These are phyloP conservation scores for Pangasianodon hypophthalmus DNA, from an alignment of 2,113 vertebrate genomes.

Conservation along the genomic window DNA sequence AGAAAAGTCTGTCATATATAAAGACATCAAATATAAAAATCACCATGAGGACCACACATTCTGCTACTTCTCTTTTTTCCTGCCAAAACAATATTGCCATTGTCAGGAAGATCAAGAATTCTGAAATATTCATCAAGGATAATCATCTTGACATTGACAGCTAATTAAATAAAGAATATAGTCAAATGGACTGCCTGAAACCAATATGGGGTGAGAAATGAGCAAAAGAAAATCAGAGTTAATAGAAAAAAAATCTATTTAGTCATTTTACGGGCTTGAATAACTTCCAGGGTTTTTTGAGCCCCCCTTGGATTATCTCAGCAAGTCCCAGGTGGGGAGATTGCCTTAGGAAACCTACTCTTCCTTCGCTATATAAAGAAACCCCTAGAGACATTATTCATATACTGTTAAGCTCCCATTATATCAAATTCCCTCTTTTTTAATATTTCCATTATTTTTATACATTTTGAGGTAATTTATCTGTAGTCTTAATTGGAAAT, in stretches of 20 bases:
- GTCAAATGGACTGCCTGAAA: slow-evolving; percentile 70
- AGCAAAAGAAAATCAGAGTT: slow-evolving; percentile 73
- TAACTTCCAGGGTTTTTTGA: slow-evolving; percentile 79
- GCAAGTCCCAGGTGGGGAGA: slow-evolving; percentile 70
- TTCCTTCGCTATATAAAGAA: slow-evolving; percentile 72
- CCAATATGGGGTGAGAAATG: slow-evolving; percentile 66
- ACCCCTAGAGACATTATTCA: slow-evolving; percentile 78
- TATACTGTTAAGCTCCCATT: slow-evolving; percentile 74
- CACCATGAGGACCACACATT: background rate
- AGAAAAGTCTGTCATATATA: background rate
- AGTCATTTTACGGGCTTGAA: slow-evolving; percentile 79
- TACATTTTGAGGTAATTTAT: slow-evolving; percentile 76
- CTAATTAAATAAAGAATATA: slow-evolving; percentile 75
- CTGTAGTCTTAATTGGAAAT: slow-evolving; percentile 76
- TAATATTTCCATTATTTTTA: slow-evolving; percentile 74
- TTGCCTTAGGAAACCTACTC: slow-evolving; percentile 77
- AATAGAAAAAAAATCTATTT: slow-evolving; percentile 86
- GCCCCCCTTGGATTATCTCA: slow-evolving; percentile 71
- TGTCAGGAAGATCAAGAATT: slow-evolving; percentile 48
- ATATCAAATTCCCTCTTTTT: slow-evolving; percentile 74
- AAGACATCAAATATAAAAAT: slow-evolving; percentile 30
- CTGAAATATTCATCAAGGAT: slow-evolving; percentile 57
- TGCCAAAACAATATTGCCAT: slow-evolving; percentile 23
- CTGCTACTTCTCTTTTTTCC: slow-evolving; percentile 5
- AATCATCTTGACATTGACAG: slow-evolving; percentile 63